Evolutionary conservation across 2,797 vertebrate species (phyloP).

Genomic region (Spinus pinus): DNA sequence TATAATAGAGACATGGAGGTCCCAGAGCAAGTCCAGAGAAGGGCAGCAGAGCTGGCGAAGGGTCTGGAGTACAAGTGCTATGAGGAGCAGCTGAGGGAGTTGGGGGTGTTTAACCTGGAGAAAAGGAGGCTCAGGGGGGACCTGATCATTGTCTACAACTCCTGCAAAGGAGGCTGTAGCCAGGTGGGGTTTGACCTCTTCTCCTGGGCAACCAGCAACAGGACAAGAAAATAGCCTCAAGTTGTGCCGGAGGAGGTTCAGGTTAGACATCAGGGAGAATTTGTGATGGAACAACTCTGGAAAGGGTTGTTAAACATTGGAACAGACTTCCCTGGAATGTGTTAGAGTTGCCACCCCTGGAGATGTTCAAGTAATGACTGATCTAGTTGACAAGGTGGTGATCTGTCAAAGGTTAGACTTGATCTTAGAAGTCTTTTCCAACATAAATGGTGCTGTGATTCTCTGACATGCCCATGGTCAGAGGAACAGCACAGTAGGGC

Average conservation of each 20-base stretch:
- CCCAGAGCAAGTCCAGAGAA: neutral
- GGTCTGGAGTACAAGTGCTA: neutral
- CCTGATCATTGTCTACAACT: neutral
- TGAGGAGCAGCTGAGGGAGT: neutral
- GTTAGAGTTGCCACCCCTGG: neutral
- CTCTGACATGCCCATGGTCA: rapidly evolving
- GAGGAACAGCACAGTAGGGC: neutral
- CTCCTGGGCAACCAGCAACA: neutral
- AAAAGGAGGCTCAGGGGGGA: neutral
- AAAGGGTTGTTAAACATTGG: neutral
- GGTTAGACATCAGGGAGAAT: neutral
- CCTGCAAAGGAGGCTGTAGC: rapidly evolving
- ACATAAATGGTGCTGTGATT: neutral
- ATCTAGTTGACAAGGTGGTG: neutral
- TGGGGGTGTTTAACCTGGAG: neutral
- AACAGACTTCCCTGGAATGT: neutral
- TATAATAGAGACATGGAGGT: neutral
- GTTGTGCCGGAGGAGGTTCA: neutral
- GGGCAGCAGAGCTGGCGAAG: rapidly evolving
- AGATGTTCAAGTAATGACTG: neutral
- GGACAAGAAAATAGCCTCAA: neutral
- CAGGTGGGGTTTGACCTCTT: neutral
- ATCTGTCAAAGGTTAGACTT: neutral
- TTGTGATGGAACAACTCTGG: neutral
- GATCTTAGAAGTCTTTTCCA: neutral